Evolutionary conservation across 1,140 invertebrate species (phyloP).

Genomic region (Drosophila dunni): DNA sequence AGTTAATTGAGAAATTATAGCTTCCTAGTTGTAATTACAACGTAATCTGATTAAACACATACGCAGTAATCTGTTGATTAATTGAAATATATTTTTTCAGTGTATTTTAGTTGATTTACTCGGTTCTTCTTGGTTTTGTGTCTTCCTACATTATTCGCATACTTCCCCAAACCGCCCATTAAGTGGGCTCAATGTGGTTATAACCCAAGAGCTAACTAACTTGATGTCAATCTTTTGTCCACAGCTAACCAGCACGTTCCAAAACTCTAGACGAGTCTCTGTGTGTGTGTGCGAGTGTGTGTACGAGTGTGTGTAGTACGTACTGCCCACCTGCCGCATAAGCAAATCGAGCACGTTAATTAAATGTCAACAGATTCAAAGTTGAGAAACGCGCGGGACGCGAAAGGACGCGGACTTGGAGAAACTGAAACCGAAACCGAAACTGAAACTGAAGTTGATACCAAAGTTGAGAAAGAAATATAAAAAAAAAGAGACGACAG

Average conservation of each 20-base stretch:
- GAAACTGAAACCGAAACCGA: constrained; percentile 15
- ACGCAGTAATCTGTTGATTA: background rate
- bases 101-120: background rate
- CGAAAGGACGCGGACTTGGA: constrained; percentile 41
- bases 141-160: constrained; percentile 16
- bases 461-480: constrained; percentile 13
- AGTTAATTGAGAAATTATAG: background rate
- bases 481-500: constrained; percentile 13
- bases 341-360: constrained; percentile 74
- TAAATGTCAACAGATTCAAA: constrained; percentile 74
- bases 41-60: constrained; percentile 5
- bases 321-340: constrained; percentile 65
- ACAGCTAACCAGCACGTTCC: constrained; percentile 50
- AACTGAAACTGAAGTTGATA: constrained; percentile 18
- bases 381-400: constrained; percentile 50
- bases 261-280: constrained; percentile 11
- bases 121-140: background rate
- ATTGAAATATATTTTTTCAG: background rate
- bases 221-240: constrained; percentile 50
- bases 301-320: constrained; percentile 18
- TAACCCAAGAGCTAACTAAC: constrained; percentile 42
- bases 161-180: constrained; percentile 12
- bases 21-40: constrained; percentile 2
- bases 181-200: constrained; percentile 13
- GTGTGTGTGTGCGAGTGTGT: constrained; percentile 20